Percentiles rank a stretch among this genome's conserved stretches.
Conservation (phyloP, 2,797 vertebrate genomes). For the Tachyglossus aculeatus region DNA sequence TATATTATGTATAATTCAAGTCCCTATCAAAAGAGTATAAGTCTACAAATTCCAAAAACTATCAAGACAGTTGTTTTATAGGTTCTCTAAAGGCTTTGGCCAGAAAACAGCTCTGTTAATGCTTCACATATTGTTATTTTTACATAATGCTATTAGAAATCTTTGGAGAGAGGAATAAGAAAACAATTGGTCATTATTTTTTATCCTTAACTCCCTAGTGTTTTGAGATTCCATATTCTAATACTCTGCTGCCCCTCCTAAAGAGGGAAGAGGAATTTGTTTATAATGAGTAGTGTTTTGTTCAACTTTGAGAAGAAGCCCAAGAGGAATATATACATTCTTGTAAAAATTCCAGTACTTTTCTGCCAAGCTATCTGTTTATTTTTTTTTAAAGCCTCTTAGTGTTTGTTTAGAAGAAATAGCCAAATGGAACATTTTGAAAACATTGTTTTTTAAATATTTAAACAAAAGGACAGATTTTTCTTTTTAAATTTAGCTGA, state of each 20-base stretch:
- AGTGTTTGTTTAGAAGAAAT: conserved; percentile 20
- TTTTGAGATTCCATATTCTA: not conserved
- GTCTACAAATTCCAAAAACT: too few species aligned
- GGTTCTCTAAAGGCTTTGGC: too few species aligned
- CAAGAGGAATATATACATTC: conserved; percentile 4
- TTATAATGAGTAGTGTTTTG: conserved; percentile 9
- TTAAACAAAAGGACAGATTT: not conserved
- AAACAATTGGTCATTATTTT: not conserved
- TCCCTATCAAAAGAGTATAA: too few species aligned
- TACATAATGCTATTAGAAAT: too few species aligned
- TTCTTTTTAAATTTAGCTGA: not conserved
- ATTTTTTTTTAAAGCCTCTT: not conserved
- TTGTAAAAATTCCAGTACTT: not conserved
- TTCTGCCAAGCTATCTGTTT: conserved; percentile 20
- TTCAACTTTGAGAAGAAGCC: not conserved
- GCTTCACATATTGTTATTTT: too few species aligned
- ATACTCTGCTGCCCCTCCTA: not conserved
- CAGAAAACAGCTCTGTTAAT: too few species aligned
- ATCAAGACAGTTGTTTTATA: too few species aligned
- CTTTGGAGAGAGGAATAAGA: not conserved
- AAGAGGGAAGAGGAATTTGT: not conserved
- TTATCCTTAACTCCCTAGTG: not conserved
- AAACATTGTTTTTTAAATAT: not conserved
- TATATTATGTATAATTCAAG: too few species aligned
- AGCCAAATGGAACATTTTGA: conserved; percentile 12